Percentiles rank a stretch among this genome's conserved stretches.
These are phyloP conservation scores for Erebia epiphron DNA, from an alignment of 2,888 invertebrate genomes.

Conservation along the genomic window DNA sequence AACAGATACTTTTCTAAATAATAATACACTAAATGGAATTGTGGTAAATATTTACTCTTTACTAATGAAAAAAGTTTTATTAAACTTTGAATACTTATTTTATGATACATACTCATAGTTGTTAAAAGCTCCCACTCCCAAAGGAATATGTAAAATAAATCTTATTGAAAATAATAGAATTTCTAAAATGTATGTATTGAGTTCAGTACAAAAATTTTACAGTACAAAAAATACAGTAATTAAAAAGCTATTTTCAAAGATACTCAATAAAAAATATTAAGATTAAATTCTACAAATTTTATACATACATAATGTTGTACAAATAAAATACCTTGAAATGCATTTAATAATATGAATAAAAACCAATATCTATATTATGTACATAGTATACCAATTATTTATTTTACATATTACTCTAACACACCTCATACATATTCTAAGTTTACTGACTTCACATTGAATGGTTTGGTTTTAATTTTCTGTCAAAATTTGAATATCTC, in stretches of 20 bases:
- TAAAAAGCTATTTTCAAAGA: no score
- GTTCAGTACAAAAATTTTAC: no score
- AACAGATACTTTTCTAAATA: neutral
- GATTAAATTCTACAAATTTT: no score
- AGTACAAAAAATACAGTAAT: no score
- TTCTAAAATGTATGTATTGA: no score
- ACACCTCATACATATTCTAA: slow-evolving; percentile 37
- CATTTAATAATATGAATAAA: no score
- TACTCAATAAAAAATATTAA: no score
- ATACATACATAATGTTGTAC: no score
- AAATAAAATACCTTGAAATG: no score
- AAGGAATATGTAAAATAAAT: slow-evolving; percentile 69
- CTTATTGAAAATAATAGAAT: slow-evolving; percentile 26
- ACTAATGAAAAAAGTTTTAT: slow-evolving; percentile 50
- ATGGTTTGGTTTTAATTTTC: slow-evolving; percentile 21
- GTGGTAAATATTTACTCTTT: slow-evolving; percentile 43
- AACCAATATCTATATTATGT: no score
- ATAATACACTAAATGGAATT: neutral
- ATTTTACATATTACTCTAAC: slow-evolving; percentile 62
- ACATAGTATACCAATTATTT: slow-evolving; percentile 48
- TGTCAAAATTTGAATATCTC: neutral
- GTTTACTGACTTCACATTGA: slow-evolving; percentile 21
- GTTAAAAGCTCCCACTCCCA: slow-evolving; percentile 45
- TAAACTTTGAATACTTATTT: slow-evolving; percentile 65
- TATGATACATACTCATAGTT: slow-evolving; percentile 47